Percentiles rank a stretch among this genome's conserved stretches.
These are phyloP conservation scores for Helleia helle DNA, from an alignment of 2,888 invertebrate species.

Conservation along the genomic window DNA sequence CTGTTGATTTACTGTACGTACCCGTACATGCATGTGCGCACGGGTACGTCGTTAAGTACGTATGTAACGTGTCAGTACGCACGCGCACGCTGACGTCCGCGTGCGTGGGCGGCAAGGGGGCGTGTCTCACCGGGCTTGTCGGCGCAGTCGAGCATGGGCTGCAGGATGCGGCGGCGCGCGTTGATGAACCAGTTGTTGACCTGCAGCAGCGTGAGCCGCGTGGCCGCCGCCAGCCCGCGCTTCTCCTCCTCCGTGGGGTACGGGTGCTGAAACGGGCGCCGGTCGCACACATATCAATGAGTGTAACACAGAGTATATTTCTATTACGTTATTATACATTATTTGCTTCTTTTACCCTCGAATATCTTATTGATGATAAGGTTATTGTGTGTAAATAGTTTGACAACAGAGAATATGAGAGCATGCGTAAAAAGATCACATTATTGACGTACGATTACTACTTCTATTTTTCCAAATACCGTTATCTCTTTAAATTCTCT, in stretches of 20 bases:
- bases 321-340: too few relatives aligned
- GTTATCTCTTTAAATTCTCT: too few relatives aligned
- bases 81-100: conserved; percentile 11
- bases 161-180: conserved; percentile 90
- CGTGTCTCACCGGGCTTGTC: conserved; percentile 65
- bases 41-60: background rate
- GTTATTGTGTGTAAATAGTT: too few relatives aligned
- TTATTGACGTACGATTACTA: too few relatives aligned
- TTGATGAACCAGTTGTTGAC: conserved; percentile 97
- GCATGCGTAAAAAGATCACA: too few relatives aligned
- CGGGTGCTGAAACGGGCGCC: conserved; percentile 79
- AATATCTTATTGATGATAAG: too few relatives aligned
- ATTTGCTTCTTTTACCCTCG: too few relatives aligned
- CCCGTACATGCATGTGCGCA: background rate
- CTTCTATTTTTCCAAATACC: too few relatives aligned
- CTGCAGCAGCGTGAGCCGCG: conserved; percentile 89
- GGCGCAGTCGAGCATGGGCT: conserved; percentile 88
- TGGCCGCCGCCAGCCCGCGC: conserved; percentile 89
- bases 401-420: too few relatives aligned
- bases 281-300: background rate
- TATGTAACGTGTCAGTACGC: background rate
- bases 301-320: background rate
- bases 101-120: too few relatives aligned
- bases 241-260: conserved; percentile 97
- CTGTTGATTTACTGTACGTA: too few relatives aligned